Evolutionary conservation across 2,888 invertebrate genomes (phyloP).

Genomic region (Zelleria hepariella): DNA sequence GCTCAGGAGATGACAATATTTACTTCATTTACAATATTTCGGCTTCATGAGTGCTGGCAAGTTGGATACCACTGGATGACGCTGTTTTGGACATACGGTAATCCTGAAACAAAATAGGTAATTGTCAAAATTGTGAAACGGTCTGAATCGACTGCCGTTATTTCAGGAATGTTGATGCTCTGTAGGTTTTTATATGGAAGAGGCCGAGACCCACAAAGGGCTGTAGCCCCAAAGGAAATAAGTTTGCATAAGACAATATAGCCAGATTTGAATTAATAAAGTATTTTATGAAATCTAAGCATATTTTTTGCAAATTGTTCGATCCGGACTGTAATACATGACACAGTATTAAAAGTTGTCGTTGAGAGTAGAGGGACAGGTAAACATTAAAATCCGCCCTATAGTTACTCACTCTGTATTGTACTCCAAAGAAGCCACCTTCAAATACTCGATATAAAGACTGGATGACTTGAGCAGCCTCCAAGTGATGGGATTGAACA

Average conservation of each 20-base stretch:
- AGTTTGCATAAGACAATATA: too few relatives aligned
- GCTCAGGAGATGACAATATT: not conserved
- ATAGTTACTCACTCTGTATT: constrained; percentile 76
- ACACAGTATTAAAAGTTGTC: too few relatives aligned
- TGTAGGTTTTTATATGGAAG: too few relatives aligned
- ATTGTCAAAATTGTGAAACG: not conserved
- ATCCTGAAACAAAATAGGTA: constrained; percentile 66
- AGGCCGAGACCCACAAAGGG: too few relatives aligned
- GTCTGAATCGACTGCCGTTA: not conserved
- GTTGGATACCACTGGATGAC: constrained; percentile 77
- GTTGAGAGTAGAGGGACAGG: too few relatives aligned
- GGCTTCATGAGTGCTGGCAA: constrained; percentile 65
- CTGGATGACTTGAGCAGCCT: constrained; percentile 80
- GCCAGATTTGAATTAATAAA: too few relatives aligned
- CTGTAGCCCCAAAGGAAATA: too few relatives aligned
- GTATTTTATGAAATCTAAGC: too few relatives aligned
- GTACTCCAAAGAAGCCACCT: constrained; percentile 80
- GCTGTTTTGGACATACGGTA: constrained; percentile 77
- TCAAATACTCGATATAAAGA: constrained; percentile 80
- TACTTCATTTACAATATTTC: constrained; percentile 40
- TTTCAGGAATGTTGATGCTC: not conserved
- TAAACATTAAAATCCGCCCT: too few relatives aligned
- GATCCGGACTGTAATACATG: too few relatives aligned
- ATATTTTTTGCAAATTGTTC: too few relatives aligned
- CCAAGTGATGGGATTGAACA: constrained; percentile 89